These are phyloP conservation scores for Lycocorax pyrrhopterus DNA, from an alignment of 2,113 vertebrate genomes.

Conservation along the genomic window DNA sequence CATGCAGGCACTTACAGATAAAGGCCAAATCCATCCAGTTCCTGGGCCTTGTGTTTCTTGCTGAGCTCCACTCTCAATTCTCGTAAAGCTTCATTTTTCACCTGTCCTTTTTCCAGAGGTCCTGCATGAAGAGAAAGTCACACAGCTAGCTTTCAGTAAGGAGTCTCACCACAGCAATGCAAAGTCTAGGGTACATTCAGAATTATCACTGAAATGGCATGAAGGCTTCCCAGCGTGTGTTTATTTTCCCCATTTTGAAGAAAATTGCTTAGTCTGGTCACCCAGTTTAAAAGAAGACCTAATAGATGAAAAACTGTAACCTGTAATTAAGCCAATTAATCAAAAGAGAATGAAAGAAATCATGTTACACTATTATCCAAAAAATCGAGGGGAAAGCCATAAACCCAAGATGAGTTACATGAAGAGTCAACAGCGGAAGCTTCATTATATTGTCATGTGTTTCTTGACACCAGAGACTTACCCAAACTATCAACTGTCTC, in stretches of 20 bases:
- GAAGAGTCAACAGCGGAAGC: background rate
- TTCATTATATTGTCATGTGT: background rate
- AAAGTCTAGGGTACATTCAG: background rate
- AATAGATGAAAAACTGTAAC: background rate
- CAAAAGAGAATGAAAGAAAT: background rate
- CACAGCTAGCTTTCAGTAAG: background rate
- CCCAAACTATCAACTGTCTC: conserved; percentile 97
- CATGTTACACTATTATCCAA: background rate
- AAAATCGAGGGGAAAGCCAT: background rate
- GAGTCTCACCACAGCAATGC: background rate
- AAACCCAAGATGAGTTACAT: background rate
- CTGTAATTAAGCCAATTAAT: background rate
- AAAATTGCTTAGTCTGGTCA: background rate
- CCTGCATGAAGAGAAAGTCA: conserved; percentile 70
- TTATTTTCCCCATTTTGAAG: background rate
- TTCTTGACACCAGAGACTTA: conserved; percentile 67
- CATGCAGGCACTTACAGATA: conserved; percentile 82
- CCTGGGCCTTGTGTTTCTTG: conserved; percentile 91
- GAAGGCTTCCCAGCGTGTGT: background rate
- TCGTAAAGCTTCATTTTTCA: conserved; percentile 93
- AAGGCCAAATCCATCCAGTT: conserved; percentile 93
- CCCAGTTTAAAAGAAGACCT: background rate
- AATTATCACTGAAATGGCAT: background rate
- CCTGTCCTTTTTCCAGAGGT: conserved; percentile 95
- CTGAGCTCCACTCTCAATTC: conserved; percentile 94